Evolutionary conservation across 2,888 invertebrate species (phyloP), one percentile per base, ranked within the genome.

Genomic region (Brenthis daphne): DNA sequence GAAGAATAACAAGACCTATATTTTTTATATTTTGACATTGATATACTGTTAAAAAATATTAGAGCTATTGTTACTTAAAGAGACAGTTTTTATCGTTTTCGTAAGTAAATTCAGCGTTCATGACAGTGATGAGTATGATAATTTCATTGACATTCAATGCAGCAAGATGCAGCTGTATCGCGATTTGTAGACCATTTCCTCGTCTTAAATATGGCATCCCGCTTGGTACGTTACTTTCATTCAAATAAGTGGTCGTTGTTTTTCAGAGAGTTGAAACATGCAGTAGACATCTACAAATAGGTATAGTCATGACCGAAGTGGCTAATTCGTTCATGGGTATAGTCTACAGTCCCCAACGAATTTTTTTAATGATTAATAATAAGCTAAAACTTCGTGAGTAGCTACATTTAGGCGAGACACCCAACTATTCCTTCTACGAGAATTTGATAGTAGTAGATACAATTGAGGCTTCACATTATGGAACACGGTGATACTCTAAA

Each of bases 171-270:
- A 70, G 72, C 68, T 72, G 69, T 73, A 68, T 53, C 65, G 65
- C 54, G 50, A 57, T 12, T 53, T 56, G 61, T 68, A 57, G 60
- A 55, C 73, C 64, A 65, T 57, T 72, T 72, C 73, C 73, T 72
- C 70, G 65, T 65, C 71, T 72, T 43, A 73, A 73, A 69, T 47
- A 68, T 64, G 65, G 57, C 64, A 70, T 73, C 73, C 73, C 72
- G 71, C 69, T 66, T 48, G 11, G 64, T 55, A 72, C 71, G 71
- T 29, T 51, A 66, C 54, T 64, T 53, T 68, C 65, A 71, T 73
- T 61, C 24, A 51, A 72, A 71, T 68, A 54, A 12, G 29, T 50
- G 57, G 20, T 50, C 14, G n/a, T 55, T 54, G 63, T 54, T 43
- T 33, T 50, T 29, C 16, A 13, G 16, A 57, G n/a, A 16, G 57